Evolutionary conservation across 1,140 invertebrate species (phyloP).

Genomic region (Aplysia californica): DNA sequence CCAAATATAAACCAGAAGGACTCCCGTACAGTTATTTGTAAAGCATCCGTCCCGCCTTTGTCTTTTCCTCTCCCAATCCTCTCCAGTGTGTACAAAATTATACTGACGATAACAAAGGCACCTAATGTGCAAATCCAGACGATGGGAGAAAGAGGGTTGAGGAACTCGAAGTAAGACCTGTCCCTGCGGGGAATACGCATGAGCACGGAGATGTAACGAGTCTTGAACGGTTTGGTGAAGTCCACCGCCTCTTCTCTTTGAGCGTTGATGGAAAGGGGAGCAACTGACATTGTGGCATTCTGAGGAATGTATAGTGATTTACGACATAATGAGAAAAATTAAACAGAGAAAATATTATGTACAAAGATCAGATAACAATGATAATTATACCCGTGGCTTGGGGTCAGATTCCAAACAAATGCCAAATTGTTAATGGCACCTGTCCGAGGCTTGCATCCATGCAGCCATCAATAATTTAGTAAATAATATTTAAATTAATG

Average conservation of each 20-base stretch:
- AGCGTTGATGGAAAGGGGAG: constrained; percentile 62
- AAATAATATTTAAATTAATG: too few relatives aligned
- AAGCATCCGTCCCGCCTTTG: constrained; percentile 35
- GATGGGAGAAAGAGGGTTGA: constrained; percentile 92
- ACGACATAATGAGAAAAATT: constrained; percentile 1
- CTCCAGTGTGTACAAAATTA: constrained; percentile 86
- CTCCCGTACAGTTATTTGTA: constrained; percentile 59
- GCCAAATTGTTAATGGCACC: too few relatives aligned
- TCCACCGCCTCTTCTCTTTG: constrained; percentile 63
- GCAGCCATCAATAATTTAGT: too few relatives aligned
- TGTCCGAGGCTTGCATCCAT: too few relatives aligned
- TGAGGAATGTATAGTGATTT: constrained; percentile 27
- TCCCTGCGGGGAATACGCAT: constrained; percentile 55
- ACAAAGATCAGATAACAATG: not conserved
- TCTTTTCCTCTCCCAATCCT: constrained; percentile 79
- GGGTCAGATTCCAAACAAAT: too few relatives aligned
- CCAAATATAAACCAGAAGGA: constrained; percentile 67
- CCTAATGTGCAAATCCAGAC: constrained; percentile 65
- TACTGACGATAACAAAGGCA: constrained; percentile 81
- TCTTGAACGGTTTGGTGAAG: constrained; percentile 67
- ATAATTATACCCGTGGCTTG: too few relatives aligned
- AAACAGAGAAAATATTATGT: not conserved
- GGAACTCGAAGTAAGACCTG: constrained; percentile 89
- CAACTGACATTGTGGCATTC: constrained; percentile 66
- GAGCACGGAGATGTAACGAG: constrained; percentile 61